Evolutionary conservation across 2,888 invertebrate genomes (phyloP), one percentile per base, ranked within the genome.

Genomic region (Alviniconcha strummeri): DNA sequence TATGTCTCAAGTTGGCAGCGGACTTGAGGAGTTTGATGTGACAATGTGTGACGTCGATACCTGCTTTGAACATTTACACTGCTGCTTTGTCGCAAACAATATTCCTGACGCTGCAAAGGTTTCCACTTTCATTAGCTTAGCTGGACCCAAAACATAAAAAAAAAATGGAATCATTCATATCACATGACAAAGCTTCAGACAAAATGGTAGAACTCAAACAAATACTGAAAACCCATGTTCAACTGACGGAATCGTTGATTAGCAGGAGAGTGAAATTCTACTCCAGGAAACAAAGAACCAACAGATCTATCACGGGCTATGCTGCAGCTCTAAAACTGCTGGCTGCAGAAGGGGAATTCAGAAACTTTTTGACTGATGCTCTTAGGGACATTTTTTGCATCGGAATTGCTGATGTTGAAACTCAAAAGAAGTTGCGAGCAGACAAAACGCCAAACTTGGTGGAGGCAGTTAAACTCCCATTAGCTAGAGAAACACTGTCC

Each of bases 41-140:
- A 19, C 71, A n/a, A n/a, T n/a, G n/a, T 13, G 69, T 69, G 13
- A 69, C n/a, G 69, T 69, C n/a, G 69, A 0, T n/a, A 69, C 71
- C 71, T 17, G n/a, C n/a, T 71, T 71, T 71, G 71, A 71, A 13
- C 71, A n/a, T 71, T n/a, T 71, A 71, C 36, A 36, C n/a, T n/a
- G n/a, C n/a, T n/a, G n/a, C 71, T 71, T 71, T n/a, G 8, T n/a
- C n/a, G 71, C 71, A 71, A 71, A 71, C n/a, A 71, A 71, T 8
- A 71, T 71, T 19, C n/a, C 15, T n/a, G 71, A 71, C n/a, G n/a
- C 2, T 69, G 69, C 69, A 15, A 69, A 71, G n/a, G 71, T 71
- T 71, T 7, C 19, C 71, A 71, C 71, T 71, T 71, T 71, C 71
- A 71, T 71, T 71, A 71, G 71, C 15, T 71, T 71, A 71, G 71